Evolutionary conservation across 2,113 vertebrate genomes (phyloP), one percentile per base, ranked within the genome.

Genomic region (Enhydra lutris): DNA sequence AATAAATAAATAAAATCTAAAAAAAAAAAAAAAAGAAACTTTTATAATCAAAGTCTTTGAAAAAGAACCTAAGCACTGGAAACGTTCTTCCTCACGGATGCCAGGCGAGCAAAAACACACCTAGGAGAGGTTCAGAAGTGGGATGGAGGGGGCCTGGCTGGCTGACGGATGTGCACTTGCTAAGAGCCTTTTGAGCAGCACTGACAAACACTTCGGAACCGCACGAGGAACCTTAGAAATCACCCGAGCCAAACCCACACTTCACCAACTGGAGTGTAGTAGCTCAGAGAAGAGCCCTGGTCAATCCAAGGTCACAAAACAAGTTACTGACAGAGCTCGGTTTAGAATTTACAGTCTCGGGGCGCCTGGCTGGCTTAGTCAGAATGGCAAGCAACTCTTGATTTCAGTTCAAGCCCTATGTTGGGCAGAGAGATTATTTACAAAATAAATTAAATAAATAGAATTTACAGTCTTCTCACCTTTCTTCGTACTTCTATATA

Each of bases 31-130:
- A 47, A 47, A 47, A 47, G 45, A 47, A 47, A 69, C 50, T 81
- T 91, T 97, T 34, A 90, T 6, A 93, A 86, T 92, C 84, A 63
- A 92, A 50, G 26, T 57, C 79, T 94, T 69, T 81, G 42, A 84
- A 31, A 71, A 94, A 84, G 26, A 83, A 76, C 31, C 45, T 82
- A 73, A 96, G 45, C 55, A 79, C 61, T 63, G 36, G 74, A 71
- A 96, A 91, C 21, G 13, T 26, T 83, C 34, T 69, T 91, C 81
- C 73, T 82, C 79, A 71, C 42, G 36, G 87, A 31, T 74, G 42
- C 73, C 86, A 86, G 89, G 55, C 45, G 83, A 92, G 42, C 61
- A 82, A 83, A 90, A 97, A 55, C 59, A 86, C 83, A 74, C 10
- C 36, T 57, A 39, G 9, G 13, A 39, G 61, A 12, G 4, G 55